These are phyloP conservation scores for Zeuzera pyrina DNA, from an alignment of 2,888 invertebrate species.

Conservation along the genomic window DNA sequence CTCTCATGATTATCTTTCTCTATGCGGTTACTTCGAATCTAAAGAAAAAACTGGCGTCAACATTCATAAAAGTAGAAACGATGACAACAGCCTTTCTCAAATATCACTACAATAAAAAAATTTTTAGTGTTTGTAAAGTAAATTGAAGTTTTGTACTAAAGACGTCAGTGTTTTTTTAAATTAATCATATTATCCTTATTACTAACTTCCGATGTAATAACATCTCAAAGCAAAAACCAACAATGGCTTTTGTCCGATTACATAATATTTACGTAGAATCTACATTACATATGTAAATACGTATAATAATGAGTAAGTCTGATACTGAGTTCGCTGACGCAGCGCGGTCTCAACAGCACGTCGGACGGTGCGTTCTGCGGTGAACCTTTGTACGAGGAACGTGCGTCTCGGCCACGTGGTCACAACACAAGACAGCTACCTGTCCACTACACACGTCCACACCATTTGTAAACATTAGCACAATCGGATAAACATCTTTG, in stretches of 20 bases:
- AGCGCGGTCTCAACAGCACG: constrained; percentile 27
- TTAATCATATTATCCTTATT: background rate
- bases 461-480: no score
- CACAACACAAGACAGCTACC: no score
- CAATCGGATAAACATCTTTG: no score
- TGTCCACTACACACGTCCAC: no score
- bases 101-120: background rate
- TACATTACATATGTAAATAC: no score
- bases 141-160: background rate
- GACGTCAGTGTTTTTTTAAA: background rate
- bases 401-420: no score
- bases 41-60: constrained; percentile 17
- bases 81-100: background rate
- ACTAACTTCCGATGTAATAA: background rate
- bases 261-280: constrained; percentile 2
- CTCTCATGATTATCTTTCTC: constrained; percentile 49
- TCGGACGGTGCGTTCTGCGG: constrained; percentile 45
- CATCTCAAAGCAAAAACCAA: background rate
- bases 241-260: constrained; percentile 5
- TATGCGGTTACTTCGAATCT: constrained; percentile 17
- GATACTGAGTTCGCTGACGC: no score
- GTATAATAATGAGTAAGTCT: no score
- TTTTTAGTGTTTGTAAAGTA: background rate
- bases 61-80: background rate
- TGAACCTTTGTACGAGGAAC: no score